Evolutionary conservation across 2,888 invertebrate genomes (phyloP).

Genomic region (Girardia tigrina): DNA sequence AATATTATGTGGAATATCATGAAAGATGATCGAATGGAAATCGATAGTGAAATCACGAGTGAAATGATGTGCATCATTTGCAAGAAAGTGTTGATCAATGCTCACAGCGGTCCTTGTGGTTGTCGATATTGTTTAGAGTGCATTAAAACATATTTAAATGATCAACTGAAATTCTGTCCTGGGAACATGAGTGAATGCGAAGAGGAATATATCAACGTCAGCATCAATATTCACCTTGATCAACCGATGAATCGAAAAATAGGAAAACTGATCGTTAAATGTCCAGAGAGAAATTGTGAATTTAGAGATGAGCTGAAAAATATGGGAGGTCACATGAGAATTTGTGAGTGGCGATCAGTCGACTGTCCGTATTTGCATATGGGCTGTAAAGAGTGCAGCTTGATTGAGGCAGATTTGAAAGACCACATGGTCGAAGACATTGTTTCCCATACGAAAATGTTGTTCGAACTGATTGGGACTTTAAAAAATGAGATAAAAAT

Average conservation of each 20-base stretch:
- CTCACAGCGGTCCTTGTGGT: background rate
- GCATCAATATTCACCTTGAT: background rate
- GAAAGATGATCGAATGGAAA: too few relatives aligned
- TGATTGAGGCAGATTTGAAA: background rate
- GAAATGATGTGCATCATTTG: background rate
- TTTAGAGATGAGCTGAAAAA: background rate
- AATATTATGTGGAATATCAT: too few relatives aligned
- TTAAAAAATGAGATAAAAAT: background rate
- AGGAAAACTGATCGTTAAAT: background rate
- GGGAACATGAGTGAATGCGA: background rate
- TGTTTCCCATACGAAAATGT: background rate
- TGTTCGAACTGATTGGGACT: background rate
- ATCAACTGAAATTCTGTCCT: background rate
- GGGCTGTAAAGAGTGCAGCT: background rate
- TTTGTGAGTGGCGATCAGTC: background rate
- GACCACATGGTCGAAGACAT: background rate
- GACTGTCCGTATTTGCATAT: background rate
- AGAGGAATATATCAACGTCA: background rate
- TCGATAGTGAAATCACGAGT: too few relatives aligned
- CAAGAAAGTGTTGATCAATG: background rate
- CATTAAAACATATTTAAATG: background rate
- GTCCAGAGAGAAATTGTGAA: background rate
- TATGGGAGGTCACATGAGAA: background rate
- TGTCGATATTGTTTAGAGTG: background rate
- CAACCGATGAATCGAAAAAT: background rate